Base-by-base conservation (phyloP, 2,113 vertebrate species). In the Todiramphus chloris region DNA sequence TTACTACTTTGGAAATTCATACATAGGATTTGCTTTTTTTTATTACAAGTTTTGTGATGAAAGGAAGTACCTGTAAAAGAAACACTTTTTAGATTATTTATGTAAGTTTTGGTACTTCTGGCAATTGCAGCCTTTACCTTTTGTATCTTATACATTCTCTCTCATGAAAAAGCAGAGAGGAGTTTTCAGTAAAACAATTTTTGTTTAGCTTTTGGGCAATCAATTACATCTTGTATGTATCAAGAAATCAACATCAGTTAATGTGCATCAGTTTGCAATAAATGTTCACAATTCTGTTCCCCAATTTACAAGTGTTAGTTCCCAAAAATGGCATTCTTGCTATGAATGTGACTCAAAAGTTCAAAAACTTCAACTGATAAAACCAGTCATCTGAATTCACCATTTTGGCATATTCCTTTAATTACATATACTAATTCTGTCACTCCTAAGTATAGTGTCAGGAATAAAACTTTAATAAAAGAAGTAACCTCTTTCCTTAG, bases 111-210 rank as follows among this genome's bases (percentile, higher is more conserved):
- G 11, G 3, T 50, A 18, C 11, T 67, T 62, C 7, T 19, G 6
- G 4, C 8, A 69, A 3, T 10, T 39, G 27, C 20, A 79, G 27
- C 4, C 14, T 51, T 70, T 24, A 53, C 11, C 4, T 70, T 83
- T 67, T 37, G 1, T 10, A 74, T 37, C 2, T 2, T 50, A 58
- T 58, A 25, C 1, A 15, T 10, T 51, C 1, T 9, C 3, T 67
- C 41, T 63, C 14, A 21, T 48, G 12, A 28, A 60, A 25, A 48
- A 62, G 9, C 7, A 56, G 16, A 62, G 85, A 92, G 1, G 3
- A 43, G 7, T 44, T 66, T 11, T 5, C 4, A 86, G 5, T 13
- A 63, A 81, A 92, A 6, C 2, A 37, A 28, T 27, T 73, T 67
- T 33, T 76, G 1, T 43, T 82, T 58, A 30, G 8, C 16, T 67